These are phyloP conservation scores for Leptopterna dolabrata DNA, from an alignment of 2,888 invertebrate genomes.

Conservation along the genomic window DNA sequence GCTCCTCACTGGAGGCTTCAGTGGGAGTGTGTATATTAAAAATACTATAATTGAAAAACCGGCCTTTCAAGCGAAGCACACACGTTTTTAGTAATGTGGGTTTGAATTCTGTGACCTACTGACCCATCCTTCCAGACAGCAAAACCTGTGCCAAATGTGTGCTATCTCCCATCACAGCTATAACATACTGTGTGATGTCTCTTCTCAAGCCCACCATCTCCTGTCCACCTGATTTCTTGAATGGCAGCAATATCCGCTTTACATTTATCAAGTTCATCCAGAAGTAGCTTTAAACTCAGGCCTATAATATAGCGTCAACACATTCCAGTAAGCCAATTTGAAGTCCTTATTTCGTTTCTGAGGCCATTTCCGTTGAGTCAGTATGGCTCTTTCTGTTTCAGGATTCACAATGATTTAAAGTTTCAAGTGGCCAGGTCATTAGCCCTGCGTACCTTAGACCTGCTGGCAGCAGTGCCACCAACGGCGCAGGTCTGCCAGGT, in stretches of 20 bases:
- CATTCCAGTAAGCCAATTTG: not conserved
- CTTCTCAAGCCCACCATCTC: not conserved
- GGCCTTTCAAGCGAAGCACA: not conserved
- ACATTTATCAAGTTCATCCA: not conserved
- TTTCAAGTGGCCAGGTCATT: not conserved
- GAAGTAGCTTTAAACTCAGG: not conserved
- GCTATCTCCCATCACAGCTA: not conserved
- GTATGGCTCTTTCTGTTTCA: constrained; percentile 5
- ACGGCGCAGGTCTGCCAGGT: not conserved
- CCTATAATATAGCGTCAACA: not conserved
- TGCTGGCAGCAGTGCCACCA: not conserved
- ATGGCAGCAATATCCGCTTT: no score
- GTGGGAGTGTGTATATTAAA: not conserved
- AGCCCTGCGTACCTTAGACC: not conserved
- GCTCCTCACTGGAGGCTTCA: not conserved
- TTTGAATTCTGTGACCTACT: not conserved
- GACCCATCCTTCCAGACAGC: not conserved
- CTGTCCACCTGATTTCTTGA: not conserved
- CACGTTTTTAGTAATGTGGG: not conserved
- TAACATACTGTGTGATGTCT: constrained; percentile 28
- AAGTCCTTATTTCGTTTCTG: not conserved
- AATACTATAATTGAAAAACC: not conserved
- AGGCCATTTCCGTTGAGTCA: constrained; percentile 21
- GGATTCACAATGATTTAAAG: not conserved
- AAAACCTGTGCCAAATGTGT: constrained; percentile 17